Conservation (phyloP, 2,888 invertebrate genomes). For the Drosophila mimetica region DNA sequence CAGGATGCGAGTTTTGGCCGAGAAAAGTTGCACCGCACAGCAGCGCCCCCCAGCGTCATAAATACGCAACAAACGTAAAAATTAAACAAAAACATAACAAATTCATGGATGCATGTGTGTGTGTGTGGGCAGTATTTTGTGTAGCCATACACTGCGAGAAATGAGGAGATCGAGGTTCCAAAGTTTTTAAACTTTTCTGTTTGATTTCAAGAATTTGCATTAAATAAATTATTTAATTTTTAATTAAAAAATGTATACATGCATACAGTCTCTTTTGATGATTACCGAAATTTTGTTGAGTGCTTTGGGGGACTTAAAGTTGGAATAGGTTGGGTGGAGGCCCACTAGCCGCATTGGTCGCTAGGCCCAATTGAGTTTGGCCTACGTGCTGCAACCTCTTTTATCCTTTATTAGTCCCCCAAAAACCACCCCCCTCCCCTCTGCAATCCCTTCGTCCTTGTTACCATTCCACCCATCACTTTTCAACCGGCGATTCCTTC, state of each 20-base stretch:
- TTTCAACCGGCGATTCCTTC: constrained; percentile 8
- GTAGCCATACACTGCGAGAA: constrained; percentile 19
- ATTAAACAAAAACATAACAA: constrained; percentile 48
- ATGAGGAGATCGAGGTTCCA: background rate
- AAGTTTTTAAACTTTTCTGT: too few species aligned
- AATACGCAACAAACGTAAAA: constrained; percentile 64
- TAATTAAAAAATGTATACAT: too few species aligned
- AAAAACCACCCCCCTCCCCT: too few species aligned
- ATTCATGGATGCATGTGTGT: constrained; percentile 14
- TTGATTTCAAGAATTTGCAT: too few species aligned
- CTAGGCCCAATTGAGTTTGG: constrained; percentile 23
- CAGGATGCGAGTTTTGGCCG: constrained; percentile 3
- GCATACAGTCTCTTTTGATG: too few species aligned
- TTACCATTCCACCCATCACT: too few species aligned
- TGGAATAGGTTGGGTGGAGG: background rate
- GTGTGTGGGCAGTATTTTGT: constrained; percentile 45
- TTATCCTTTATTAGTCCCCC: background rate
- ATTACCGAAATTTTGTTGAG: background rate
- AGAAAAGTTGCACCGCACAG: constrained; percentile 31
- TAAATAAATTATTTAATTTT: too few species aligned
- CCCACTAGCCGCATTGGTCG: constrained; percentile 64
- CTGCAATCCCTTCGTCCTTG: background rate
- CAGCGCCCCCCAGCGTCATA: constrained; percentile 58
- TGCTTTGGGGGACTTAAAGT: background rate
- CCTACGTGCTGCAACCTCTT: background rate